A percentile compares a stretch with the other conserved stretches of the same genome.
Evolutionary conservation across 2,113 vertebrate species (phyloP).

Genomic region (Amblyopsis rosae): DNA sequence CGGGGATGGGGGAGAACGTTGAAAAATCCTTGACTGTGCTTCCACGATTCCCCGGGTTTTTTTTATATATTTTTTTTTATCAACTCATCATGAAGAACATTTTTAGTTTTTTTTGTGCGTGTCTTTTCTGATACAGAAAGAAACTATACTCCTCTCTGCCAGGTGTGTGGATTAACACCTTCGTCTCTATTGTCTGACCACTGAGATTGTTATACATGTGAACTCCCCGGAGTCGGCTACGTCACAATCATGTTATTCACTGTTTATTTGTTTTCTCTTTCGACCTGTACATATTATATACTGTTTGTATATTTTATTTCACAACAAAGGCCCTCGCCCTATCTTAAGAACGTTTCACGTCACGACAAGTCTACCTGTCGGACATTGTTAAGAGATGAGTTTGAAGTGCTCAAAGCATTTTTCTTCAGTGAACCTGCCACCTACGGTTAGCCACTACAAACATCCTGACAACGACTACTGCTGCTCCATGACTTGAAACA

Average conservation of each 20-base stretch:
- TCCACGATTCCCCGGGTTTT: no score
- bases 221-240: conserved; percentile 58
- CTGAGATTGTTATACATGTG: conserved; percentile 82
- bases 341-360: conserved; percentile 45
- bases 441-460: conserved; percentile 30
- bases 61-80: conserved; percentile 15
- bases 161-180: neutral
- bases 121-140: conserved; percentile 30
- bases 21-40: no score
- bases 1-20: no score
- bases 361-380: conserved; percentile 39
- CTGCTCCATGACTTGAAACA: conserved; percentile 60
- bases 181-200: conserved; percentile 80
- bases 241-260: conserved; percentile 53
- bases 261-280: conserved; percentile 52
- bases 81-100: conserved; percentile 2
- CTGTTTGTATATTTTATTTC: conserved; percentile 51
- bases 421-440: conserved; percentile 27
- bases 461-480: conserved; percentile 64
- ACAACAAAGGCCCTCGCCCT: conserved; percentile 33
- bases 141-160: conserved; percentile 1
- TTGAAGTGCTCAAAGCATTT: conserved; percentile 43
- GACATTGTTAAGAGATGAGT: conserved; percentile 31
- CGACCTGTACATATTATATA: conserved; percentile 68
- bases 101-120: neutral